Conservation (phyloP, 1,140 invertebrate species). For the Physella acuta region DNA sequence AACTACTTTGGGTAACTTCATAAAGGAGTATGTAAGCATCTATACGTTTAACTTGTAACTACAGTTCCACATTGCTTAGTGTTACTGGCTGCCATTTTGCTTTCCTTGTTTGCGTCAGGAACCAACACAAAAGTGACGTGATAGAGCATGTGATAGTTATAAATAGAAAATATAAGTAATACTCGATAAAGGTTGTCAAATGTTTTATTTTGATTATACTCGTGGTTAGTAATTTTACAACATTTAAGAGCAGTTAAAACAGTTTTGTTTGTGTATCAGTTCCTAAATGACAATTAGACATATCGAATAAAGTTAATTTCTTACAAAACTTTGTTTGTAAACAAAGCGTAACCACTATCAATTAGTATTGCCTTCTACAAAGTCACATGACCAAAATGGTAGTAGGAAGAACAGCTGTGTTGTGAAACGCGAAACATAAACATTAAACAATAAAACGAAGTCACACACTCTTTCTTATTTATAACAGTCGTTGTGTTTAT, state of each 20-base stretch:
- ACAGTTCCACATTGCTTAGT: constrained; percentile 19
- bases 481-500: too few species aligned
- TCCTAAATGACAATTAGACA: too few species aligned
- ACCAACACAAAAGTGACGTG: constrained; percentile 54
- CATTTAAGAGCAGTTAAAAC: too few species aligned
- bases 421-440: not conserved
- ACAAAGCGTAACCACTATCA: not conserved
- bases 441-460: not conserved
- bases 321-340: too few species aligned
- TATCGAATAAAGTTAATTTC: too few species aligned
- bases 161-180: constrained; percentile 13
- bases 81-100: constrained; percentile 47
- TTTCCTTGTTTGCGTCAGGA: constrained; percentile 55
- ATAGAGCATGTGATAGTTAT: constrained; percentile 24
- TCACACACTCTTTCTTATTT: too few species aligned
- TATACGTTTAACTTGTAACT: not conserved
- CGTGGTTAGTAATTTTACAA: too few species aligned
- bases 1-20: not conserved
- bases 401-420: not conserved
- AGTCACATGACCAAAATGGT: constrained; percentile 14
- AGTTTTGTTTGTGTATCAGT: too few species aligned
- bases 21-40: not conserved
- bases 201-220: too few species aligned
- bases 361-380: not conserved
- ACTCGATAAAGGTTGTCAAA: not conserved